Evolutionary conservation across 2,888 invertebrate species (phyloP), one percentile per base, ranked within the genome.

Genomic region (Pegoplata infirma): DNA sequence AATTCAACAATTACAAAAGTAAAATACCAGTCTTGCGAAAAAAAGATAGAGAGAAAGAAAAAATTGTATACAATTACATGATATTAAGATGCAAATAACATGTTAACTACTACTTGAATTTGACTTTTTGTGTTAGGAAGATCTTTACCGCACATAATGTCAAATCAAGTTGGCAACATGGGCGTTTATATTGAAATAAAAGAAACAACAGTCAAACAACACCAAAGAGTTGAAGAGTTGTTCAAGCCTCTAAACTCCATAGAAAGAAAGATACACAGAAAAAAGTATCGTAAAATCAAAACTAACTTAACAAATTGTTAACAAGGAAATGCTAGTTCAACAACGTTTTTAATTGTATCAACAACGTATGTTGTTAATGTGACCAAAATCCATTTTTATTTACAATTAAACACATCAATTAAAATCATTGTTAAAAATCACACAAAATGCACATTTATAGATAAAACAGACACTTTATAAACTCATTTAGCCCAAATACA

Each of bases 51-150:
- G 14, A 58, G 4, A 12, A 59, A 46, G 40, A 53, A 56, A 21
- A 59, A 71, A 76, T 67, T 72, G 56, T 67, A 47, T 49, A 28
- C 64, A 69, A 66, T 78, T 69, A 74, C 69, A 74, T 32, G 74
- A 36, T n/a, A 78, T 69, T 69, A 63, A 61, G 66, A 69, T 74
- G 66, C 64, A 59, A 74, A 78, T 64, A 74, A 61, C 59, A 69
- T 53, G 68, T 73, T 53, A n/a, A n/a, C n/a, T 8, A 61, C 72
- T 72, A 67, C 72, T 53, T 61, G 51, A 63, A 58, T 77, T 77
- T 28, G 56, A 55, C 8, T 49, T n/a, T 25, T 40, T 68, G 36
- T 55, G 55, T 25, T 68, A 47, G 36, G 16, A 21, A 32, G 40
- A 73, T 74, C 47, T 51, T 63, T 49, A 56, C 25, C 47, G 47